Base-by-base conservation (phyloP, 2,888 invertebrate genomes). In the Mylabris sibirica region DNA sequence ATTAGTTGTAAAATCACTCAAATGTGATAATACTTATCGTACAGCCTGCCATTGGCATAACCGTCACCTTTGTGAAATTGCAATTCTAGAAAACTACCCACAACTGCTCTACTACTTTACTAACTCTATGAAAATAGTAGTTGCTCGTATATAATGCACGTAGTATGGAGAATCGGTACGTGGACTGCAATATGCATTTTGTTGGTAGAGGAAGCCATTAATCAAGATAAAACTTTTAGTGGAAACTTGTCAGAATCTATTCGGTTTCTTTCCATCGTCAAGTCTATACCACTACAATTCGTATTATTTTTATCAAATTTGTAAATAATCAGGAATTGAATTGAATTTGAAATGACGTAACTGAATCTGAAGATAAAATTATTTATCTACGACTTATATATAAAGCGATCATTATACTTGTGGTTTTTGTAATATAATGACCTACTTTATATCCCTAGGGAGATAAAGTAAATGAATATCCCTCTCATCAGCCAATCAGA, bases 201-300 rank as follows among this genome's bases (percentile, higher is more conserved):
- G 60, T 64, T 65, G 35, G 49, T 62, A 66, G 64, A 61, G 12
- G 49, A 60, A 38, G 49, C 65, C 71, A 68, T 71, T 71, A 71
- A 71, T 68, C 66, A 71, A 66, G 71, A 71, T 71, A 68, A 71
- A 68, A 57, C 14, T 53, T 63, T 66, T 68, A 68, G 68, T 71
- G 71, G 68, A 71, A 71, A 70, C 63, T 70, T 70, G 70, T 68
- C 65, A 67, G 65, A 64, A 65, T 66, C 63, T 38, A 34, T 65
- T 68, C 59, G 64, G 63, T 71, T 71, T 71, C 71, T 64, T 64
- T 64, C 24, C 3, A 35, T 22, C 30, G 9, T 26, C 61, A 14
- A 41, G 9, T 30, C 14, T 11, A 59, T 60, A 35, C 35, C 22
- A 35, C 14, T 3, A 22, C 24, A 0, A 2, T 24, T 49, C 6